These are phyloP conservation scores for Perccottus glenii DNA, from an alignment of 2,113 vertebrate species.

Conservation along the genomic window DNA sequence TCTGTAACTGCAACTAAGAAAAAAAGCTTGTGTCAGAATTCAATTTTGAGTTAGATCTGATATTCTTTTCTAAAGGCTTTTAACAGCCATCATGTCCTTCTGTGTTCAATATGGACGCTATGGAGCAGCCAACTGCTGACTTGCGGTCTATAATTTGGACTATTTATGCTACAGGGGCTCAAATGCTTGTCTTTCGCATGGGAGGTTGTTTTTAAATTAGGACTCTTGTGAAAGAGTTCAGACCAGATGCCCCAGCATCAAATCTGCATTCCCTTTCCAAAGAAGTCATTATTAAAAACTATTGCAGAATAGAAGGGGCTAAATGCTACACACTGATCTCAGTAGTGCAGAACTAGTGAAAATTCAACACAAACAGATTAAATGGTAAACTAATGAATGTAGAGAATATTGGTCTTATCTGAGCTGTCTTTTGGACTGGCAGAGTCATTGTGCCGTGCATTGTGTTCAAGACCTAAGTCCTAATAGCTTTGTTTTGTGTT, in stretches of 20 bases:
- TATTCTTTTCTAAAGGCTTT: conserved; percentile 50
- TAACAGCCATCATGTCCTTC: conserved; percentile 37
- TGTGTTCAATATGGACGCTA: conserved; percentile 44
- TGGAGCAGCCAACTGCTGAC: conserved; percentile 24
- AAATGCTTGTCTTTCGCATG: conserved; percentile 28
- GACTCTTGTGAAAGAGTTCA: conserved; percentile 43
- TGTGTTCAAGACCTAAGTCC: conserved; percentile 45
- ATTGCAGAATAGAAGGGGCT: conserved; percentile 17
- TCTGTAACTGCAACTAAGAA: conserved; percentile 26
- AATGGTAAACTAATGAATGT: conserved; percentile 52
- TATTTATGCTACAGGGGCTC: conserved; percentile 28
- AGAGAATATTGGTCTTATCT: conserved; percentile 64
- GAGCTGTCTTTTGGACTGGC: conserved; percentile 51
- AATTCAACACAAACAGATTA: conserved; percentile 38
- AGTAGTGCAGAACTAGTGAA: conserved; percentile 19
- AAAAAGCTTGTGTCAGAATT: conserved; percentile 41
- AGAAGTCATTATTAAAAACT: conserved; percentile 16
- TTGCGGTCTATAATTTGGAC: conserved; percentile 25
- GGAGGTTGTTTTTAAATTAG: conserved; percentile 47
- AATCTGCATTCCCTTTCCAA: conserved; percentile 12
- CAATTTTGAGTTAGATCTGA: conserved; percentile 50
- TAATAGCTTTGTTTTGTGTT: conserved; percentile 76
- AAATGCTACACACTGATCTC: conserved; percentile 29
- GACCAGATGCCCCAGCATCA: conserved; percentile 22
- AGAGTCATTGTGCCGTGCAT: conserved; percentile 53